Base-by-base conservation (phyloP, 92 coral and sea anemone species). In the Ricordea florida region DNA sequence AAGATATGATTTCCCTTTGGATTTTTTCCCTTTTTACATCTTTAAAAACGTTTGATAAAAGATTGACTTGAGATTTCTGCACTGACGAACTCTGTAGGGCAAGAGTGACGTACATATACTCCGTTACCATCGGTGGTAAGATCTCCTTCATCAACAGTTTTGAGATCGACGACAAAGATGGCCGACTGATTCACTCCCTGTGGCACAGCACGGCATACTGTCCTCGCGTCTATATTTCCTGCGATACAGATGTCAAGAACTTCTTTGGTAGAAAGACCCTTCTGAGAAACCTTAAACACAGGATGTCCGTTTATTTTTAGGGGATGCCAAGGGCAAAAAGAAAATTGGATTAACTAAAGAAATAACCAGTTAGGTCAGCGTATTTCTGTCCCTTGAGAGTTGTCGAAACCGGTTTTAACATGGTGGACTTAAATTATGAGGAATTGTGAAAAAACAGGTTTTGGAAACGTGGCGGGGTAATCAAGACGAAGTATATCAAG, bases 171-270 rank as follows among this genome's bases (percentile, higher is more conserved):
- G 16, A 60, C 47, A 60, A 60, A 60, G 14, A 60, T 25, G 5
- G 67, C 45, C 16, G 67, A 15, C 48, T 60, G 45, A 34, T 22
- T 60, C 48, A 60, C 67, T 1, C 67, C 67, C 32, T 60, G 67
- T 32, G 67, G 67, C 25, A 60, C 67, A 60, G 67, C 9, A 13
- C 48, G 4, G 24, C 67, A 60, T 8, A 60, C 67, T 21, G 14
- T 60, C 10, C 20, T 23, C 3, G 45, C 67, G 25, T 17, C 27
- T 34, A 60, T 28, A 11, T 60, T 60, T 0, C 30, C 67, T 21
- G 67, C 27, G 47, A 34, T 34, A 15, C 67, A 60, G 29, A 60
- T 32, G 18, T 32, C 48, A 5, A 60, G 27, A 28, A 57, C 35
- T 17, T 53, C 24, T 28, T 17, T 53, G 13, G 61, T 53, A 22